Evolutionary conservation across 1,140 invertebrate species (phyloP).

Genomic region (Papilio machaon): DNA sequence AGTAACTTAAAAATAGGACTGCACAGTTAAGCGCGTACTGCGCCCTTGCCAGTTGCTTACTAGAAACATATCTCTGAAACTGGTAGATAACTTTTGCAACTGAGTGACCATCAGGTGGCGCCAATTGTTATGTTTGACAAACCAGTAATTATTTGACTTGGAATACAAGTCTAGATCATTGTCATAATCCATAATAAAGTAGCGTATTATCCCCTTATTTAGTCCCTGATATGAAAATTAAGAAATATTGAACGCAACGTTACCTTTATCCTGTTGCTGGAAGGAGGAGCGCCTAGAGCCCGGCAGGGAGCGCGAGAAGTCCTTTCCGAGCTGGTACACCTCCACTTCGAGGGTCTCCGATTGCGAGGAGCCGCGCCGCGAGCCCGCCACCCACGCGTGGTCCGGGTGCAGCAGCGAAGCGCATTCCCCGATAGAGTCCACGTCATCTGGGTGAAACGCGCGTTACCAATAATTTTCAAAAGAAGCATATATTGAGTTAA

Average conservation of each 20-base stretch:
- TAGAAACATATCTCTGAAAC: no score
- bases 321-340: constrained; percentile 91
- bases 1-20: no score
- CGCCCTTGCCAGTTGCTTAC: no score
- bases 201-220: no score
- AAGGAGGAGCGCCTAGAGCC: constrained; percentile 92
- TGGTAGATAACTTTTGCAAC: no score
- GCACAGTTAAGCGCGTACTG: no score
- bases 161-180: no score
- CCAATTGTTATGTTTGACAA: no score
- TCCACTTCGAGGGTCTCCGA: constrained; percentile 93
- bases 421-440: constrained; percentile 88
- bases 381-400: constrained; percentile 89
- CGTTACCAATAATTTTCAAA: constrained; percentile 1
- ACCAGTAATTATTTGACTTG: no score
- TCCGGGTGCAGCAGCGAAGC: constrained; percentile 91
- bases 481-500: not conserved
- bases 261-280: constrained; percentile 85
- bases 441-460: constrained; percentile 81
- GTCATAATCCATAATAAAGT: no score
- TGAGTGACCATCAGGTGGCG: no score
- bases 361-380: constrained; percentile 91
- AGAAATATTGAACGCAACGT: constrained; percentile 1
- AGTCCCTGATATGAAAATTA: not conserved
- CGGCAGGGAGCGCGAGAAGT: constrained; percentile 92